A percentile compares a stretch with the other conserved stretches of the same genome.
Conservation (phyloP, 2,797 vertebrate genomes). For the Lacerta agilis region DNA sequence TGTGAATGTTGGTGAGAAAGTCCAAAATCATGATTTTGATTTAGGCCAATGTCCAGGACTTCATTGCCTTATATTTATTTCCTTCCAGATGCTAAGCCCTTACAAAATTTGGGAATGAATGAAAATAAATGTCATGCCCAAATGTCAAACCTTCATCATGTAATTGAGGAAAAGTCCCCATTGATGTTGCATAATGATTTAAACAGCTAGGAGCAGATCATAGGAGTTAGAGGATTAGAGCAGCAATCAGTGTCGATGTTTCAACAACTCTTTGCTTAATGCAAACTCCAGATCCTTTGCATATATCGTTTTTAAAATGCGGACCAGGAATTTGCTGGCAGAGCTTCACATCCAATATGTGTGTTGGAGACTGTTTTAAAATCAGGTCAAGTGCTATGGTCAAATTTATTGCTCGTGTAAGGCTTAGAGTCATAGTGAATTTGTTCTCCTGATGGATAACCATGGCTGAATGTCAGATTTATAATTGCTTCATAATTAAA, state of each 20-base stretch:
- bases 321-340: conserved; percentile 28
- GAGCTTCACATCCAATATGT: conserved; percentile 28
- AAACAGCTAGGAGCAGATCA: conserved; percentile 29
- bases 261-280: conserved; percentile 33
- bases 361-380: conserved; percentile 51
- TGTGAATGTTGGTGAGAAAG: neutral
- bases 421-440: conserved; percentile 16
- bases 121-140: conserved; percentile 27
- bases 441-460: neutral
- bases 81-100: conserved; percentile 16
- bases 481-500: conserved; percentile 33
- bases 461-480: conserved; percentile 6
- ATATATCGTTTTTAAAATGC: conserved; percentile 14
- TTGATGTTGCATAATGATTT: conserved; percentile 24
- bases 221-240: conserved; percentile 20
- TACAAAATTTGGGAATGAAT: conserved; percentile 43
- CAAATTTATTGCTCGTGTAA: conserved; percentile 23
- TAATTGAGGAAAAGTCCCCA: conserved; percentile 25
- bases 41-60: conserved; percentile 11
- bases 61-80: neutral
- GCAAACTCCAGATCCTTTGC: neutral
- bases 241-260: conserved; percentile 31
- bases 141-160: conserved; percentile 8
- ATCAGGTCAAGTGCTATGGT: conserved; percentile 31
- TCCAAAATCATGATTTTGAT: neutral